Evolutionary conservation across 1,140 invertebrate species (phyloP).

Genomic region (Drosophila ironensis): DNA sequence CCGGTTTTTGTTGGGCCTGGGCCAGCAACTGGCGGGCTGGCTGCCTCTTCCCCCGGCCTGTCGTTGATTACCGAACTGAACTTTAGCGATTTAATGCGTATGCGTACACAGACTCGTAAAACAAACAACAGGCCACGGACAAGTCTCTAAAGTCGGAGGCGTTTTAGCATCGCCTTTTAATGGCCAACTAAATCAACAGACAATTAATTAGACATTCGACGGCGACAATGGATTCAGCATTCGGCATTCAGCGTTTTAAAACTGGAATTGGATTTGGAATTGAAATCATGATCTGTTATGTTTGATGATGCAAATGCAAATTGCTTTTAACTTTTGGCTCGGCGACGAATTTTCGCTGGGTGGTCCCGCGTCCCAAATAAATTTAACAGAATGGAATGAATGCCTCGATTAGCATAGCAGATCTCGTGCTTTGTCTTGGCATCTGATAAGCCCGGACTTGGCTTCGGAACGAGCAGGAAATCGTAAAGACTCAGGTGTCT

Average conservation of each 20-base stretch:
- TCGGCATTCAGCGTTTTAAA: constrained; percentile 23
- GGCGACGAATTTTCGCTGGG: constrained; percentile 51
- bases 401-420: constrained; percentile 58
- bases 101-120: constrained; percentile 44
- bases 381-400: constrained; percentile 32
- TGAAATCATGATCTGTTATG: constrained; percentile 42
- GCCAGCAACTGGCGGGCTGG: too few species aligned
- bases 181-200: constrained; percentile 73
- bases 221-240: constrained; percentile 31
- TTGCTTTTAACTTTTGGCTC: constrained; percentile 51
- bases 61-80: constrained; percentile 68
- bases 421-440: constrained; percentile 52
- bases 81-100: constrained; percentile 71
- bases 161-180: constrained; percentile 53
- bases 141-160: constrained; percentile 39
- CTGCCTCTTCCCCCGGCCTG: neutral
- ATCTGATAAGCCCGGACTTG: constrained; percentile 25
- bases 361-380: constrained; percentile 42
- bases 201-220: constrained; percentile 71
- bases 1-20: neutral
- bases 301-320: constrained; percentile 71
- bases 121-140: constrained; percentile 30
- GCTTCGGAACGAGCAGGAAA: constrained; percentile 9
- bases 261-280: constrained; percentile 27
- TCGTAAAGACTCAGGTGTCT: constrained; percentile 39